phyloP scores from a whole-genome alignment of 1,140 invertebrate genomes.

The Cardiocondyla obscurior region DNA sequence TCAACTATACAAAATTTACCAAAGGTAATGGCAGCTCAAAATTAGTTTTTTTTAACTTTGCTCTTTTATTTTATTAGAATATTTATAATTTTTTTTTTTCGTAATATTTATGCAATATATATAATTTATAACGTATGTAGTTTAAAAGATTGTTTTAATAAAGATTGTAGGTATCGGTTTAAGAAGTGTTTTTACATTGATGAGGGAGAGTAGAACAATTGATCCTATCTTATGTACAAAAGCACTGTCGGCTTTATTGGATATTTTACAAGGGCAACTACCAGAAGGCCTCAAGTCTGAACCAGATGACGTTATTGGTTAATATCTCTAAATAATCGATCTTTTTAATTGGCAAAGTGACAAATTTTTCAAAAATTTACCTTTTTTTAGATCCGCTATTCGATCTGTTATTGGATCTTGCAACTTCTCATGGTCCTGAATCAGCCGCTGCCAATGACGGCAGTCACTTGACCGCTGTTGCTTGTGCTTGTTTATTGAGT shows the following conservation, averaged over 20 bases:
- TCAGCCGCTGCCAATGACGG: slow-evolving; percentile 85
- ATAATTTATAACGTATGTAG: background rate
- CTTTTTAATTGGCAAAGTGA: background rate
- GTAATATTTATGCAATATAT: slow-evolving; percentile 1
- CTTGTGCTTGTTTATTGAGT: slow-evolving; percentile 95
- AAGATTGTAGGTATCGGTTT: slow-evolving; percentile 96
- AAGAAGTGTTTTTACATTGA: slow-evolving; percentile 95
- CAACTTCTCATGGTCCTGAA: slow-evolving; percentile 87
- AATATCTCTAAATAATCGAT: slow-evolving; percentile 4
- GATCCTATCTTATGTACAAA: slow-evolving; percentile 94
- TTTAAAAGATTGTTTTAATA: slow-evolving; percentile 46
- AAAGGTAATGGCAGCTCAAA: slow-evolving; percentile 84
- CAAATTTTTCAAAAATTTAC: slow-evolving; percentile 1
- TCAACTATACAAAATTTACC: slow-evolving; percentile 85
- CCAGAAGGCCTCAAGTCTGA: slow-evolving; percentile 92
- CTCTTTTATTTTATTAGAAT: background rate
- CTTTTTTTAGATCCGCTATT: slow-evolving; percentile 89
- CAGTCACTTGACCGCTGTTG: slow-evolving; percentile 91
- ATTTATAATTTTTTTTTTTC: background rate
- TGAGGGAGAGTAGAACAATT: slow-evolving; percentile 91
- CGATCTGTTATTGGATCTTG: slow-evolving; percentile 90
- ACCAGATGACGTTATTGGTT: slow-evolving; percentile 90
- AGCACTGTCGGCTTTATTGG: slow-evolving; percentile 93
- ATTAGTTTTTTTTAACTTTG: background rate
- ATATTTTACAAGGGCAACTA: slow-evolving; percentile 95